Evolutionary conservation across 2,888 invertebrate genomes (phyloP).

Genomic region (Stenodema calcarata): DNA sequence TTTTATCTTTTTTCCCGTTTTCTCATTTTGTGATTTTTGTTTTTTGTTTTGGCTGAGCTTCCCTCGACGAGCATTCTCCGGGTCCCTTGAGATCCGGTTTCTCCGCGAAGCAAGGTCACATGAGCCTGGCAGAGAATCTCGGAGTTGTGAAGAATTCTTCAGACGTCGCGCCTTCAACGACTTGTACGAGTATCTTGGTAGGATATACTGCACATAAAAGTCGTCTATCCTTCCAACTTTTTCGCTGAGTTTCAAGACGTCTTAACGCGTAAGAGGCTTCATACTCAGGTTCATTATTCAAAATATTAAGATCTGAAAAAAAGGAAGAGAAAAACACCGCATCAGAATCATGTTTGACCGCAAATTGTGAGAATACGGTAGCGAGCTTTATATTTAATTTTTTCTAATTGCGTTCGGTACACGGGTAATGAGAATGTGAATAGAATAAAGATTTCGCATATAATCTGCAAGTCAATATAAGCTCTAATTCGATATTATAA

Average conservation of each 20-base stretch:
- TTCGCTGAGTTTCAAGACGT: background rate
- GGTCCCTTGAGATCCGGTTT: constrained; percentile 19
- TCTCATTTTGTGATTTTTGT: too few species aligned
- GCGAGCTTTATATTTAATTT: too few species aligned
- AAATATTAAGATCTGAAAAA: background rate
- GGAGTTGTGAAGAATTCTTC: constrained; percentile 12
- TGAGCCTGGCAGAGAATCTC: constrained; percentile 3
- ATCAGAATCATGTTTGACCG: too few species aligned
- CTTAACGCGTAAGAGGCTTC: background rate
- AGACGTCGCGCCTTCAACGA: background rate
- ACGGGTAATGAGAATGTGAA: too few species aligned
- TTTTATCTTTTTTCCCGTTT: background rate
- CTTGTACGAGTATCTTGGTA: background rate
- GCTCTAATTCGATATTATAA: too few species aligned
- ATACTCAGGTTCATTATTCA: background rate
- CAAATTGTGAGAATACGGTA: too few species aligned
- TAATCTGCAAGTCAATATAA: too few species aligned
- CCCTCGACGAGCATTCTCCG: background rate
- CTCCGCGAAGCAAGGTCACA: constrained; percentile 23
- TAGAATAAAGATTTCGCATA: too few species aligned
- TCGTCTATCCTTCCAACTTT: background rate
- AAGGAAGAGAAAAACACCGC: background rate
- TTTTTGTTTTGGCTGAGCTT: background rate
- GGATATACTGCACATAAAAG: background rate
- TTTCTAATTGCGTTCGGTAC: too few species aligned